These are phyloP conservation scores for Tetragonula clypearis DNA, from an alignment of 1,140 invertebrate genomes.

Conservation along the genomic window DNA sequence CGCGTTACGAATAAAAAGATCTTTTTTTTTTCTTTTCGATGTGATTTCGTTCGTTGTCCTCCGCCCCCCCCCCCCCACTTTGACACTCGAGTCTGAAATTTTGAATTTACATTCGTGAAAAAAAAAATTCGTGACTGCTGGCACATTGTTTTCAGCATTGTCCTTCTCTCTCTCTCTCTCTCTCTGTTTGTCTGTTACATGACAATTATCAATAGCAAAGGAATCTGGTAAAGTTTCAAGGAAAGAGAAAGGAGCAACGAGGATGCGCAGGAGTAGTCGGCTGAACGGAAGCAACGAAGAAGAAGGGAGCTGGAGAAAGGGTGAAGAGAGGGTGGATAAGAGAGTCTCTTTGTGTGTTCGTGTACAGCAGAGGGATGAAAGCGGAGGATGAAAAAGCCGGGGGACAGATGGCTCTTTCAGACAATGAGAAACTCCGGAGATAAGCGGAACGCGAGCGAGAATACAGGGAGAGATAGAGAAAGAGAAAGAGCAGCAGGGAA, in stretches of 20 bases:
- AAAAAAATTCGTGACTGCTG: not conserved
- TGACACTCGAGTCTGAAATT: not conserved
- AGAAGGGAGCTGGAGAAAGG: constrained; percentile 53
- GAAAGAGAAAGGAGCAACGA: constrained; percentile 62
- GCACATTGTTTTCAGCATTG: not conserved
- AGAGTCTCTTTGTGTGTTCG: constrained; percentile 71
- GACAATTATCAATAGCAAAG: constrained; percentile 14
- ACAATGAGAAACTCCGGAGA: constrained; percentile 82
- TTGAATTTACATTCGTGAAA: not conserved
- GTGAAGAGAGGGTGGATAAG: constrained; percentile 61
- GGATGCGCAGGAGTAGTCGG: constrained; percentile 43
- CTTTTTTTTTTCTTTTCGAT: not conserved
- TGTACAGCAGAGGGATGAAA: constrained; percentile 73
- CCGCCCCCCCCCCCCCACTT: not conserved
- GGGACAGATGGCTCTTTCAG: constrained; percentile 81
- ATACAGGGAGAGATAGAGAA: constrained; percentile 51
- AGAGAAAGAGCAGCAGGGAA: constrained; percentile 54
- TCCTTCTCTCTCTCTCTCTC: not conserved
- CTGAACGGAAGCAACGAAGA: constrained; percentile 58
- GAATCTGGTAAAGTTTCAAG: constrained; percentile 36
- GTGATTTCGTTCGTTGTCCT: not conserved
- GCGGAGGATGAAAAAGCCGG: constrained; percentile 78
- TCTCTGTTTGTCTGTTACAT: too few species aligned
- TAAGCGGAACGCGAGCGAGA: constrained; percentile 75
- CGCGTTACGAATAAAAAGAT: not conserved